Conservation (phyloP, 2,888 invertebrate genomes). For the Troides helena region DNA sequence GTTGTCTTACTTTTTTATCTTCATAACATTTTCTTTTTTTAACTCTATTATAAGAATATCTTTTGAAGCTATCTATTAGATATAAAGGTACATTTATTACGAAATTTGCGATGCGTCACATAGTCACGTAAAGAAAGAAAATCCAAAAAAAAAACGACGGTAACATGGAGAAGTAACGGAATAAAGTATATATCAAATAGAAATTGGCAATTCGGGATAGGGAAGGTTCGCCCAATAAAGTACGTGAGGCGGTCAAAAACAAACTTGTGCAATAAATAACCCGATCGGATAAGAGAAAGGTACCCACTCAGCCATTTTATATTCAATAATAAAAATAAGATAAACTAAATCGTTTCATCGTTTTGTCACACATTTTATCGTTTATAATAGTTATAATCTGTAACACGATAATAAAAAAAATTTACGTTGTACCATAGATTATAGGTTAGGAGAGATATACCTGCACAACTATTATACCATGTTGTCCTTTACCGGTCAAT, state of each 20-base stretch:
- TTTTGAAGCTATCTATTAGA: neutral
- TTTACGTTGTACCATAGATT: too few species aligned
- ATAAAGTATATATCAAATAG: constrained; percentile 76
- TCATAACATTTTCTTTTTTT: neutral
- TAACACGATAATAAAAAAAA: neutral
- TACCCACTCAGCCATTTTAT: constrained; percentile 73
- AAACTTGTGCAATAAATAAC: constrained; percentile 79
- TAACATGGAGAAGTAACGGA: constrained; percentile 69
- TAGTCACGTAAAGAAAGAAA: constrained; percentile 44
- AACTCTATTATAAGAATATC: neutral
- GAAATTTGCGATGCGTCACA: constrained; percentile 11
- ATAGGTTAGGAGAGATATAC: too few species aligned
- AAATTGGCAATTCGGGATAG: constrained; percentile 77
- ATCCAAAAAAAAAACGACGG: constrained; percentile 57
- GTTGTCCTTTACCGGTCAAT: too few species aligned
- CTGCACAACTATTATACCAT: too few species aligned
- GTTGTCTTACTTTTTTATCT: too few species aligned
- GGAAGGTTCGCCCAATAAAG: constrained; percentile 77
- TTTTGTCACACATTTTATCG: constrained; percentile 61
- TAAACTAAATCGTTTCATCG: constrained; percentile 69
- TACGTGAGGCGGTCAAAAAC: constrained; percentile 80
- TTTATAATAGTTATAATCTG: constrained; percentile 33
- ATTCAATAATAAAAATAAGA: constrained; percentile 76
- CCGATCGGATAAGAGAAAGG: constrained; percentile 76
- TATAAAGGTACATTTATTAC: neutral